Evolutionary conservation across 1,140 invertebrate genomes (phyloP), one percentile per base, ranked within the genome.

Genomic region (Drosophila erecta): DNA sequence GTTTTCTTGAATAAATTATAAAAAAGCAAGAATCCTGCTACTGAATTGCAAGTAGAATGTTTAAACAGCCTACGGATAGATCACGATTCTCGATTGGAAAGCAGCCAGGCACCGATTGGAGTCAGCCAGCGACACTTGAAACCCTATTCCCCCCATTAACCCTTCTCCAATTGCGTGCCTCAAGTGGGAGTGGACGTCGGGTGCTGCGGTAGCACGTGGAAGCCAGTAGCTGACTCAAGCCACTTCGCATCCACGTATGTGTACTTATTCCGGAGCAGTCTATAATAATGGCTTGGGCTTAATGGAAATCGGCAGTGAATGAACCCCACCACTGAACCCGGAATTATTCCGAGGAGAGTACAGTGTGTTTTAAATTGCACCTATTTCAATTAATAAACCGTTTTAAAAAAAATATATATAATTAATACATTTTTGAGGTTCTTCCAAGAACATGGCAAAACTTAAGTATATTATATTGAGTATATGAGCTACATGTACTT

Each of bases 231-330:
- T 60, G 60, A 59, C 27, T 41, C 22, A 65, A 33, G 24, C 27
- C 14, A 65, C 35, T 66, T 50, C 24, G 59, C 37, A 30, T 1
- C 12, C 37, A 12, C 37, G 14, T 38, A 35, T 7, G 3, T 58
- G n/a, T 46, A 59, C 14, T 59, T 11, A 27, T 35, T 44, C 12
- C 20, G 20, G 22, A 14, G 30, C n/a, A 33, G 38, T 33, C 14
- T 61, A 30, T 41, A 61, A 61, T 40, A 30, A 24, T 43, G 40
- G 53, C 0, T 17, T 58, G 20, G 24, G 17, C 15, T 69, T 55
- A 69, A 69, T 67, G 40, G 24, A 67, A 67, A 30, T 55, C 17
- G 11, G 4, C 57, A 38, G 50, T 70, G 62, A 70, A 38, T 37
- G 14, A 46, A 44, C 49, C 41, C 27, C n/a, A 4, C 4, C 6